Base-by-base conservation (phyloP, 2,113 vertebrate species). In the Phalacrocorax carbo region DNA sequence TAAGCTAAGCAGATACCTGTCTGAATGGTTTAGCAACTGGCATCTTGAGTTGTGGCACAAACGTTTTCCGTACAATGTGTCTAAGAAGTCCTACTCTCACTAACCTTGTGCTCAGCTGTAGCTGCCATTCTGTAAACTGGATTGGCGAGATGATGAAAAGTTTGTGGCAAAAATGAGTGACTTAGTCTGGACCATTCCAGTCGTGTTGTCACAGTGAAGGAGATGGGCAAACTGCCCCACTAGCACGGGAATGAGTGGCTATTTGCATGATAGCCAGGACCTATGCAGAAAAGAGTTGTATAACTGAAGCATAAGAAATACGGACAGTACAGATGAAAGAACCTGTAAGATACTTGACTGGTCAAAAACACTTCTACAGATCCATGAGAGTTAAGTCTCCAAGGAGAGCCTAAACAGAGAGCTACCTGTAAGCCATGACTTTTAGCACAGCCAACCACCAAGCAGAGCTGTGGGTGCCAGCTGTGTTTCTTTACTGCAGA, bases 271-370 rank as follows among this genome's bases (percentile, higher is more conserved):
- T 60, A 49, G 23, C 16, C 34, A 81, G 62, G 57, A 58, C 20
- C 6, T 64, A 13, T n/a, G 38, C 55, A 76, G 69, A 85, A 52
- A 65, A 65, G 21, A 58, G 15, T 54, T 40, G 4, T 36, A 15
- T 49, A 16, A 71, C 7, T 66, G 30, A 92, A 81, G 40, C 52
- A 8, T 26, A 29, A 55, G 8, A 12, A 48, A 19, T 70, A 18
- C 57, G 23, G 29, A 30, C 7, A n/a, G 4, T 68, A 85, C 26
- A 40, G 38, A 82, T 46, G 42, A 27, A 46, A 58, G 25, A 80
- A 58, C 6, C 15, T 62, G 42, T 32, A 75, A 49, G 30, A 75
- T 70, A 46, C 8, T 79, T 0, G 0, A 11, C 23, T 75, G 12
- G 36, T 70, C 9, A 34, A 62, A 82, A 71, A 78, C 54, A 46